These are phyloP conservation scores for Odontomachus brunneus DNA, from an alignment of 1,140 invertebrate genomes.

Conservation along the genomic window DNA sequence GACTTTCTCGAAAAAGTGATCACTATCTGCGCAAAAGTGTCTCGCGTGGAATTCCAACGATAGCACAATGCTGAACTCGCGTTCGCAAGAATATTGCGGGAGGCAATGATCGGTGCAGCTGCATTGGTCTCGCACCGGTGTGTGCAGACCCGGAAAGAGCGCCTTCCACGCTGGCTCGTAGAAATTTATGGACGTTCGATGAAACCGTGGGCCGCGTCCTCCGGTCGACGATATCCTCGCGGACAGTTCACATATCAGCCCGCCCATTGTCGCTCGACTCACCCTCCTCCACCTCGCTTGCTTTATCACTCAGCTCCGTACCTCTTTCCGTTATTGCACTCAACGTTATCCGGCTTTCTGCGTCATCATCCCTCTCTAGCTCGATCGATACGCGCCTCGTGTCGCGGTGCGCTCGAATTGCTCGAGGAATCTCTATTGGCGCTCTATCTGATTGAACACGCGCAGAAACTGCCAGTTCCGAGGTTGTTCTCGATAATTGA, in stretches of 20 bases:
- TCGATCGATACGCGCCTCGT: background rate
- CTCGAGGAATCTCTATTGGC: too few relatives aligned
- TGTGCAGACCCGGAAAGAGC: slow-evolving; percentile 63
- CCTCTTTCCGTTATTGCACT: background rate
- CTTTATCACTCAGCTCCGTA: slow-evolving; percentile 47
- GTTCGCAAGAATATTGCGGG: slow-evolving; percentile 56
- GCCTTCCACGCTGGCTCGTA: slow-evolving; percentile 59
- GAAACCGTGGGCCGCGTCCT: slow-evolving; percentile 64
- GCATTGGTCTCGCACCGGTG: slow-evolving; percentile 28
- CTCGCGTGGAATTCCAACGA: too few relatives aligned
- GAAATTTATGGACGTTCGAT: slow-evolving; percentile 68
- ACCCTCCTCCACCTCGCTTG: background rate
- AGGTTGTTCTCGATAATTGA: too few relatives aligned
- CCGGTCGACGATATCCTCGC: slow-evolving; percentile 60
- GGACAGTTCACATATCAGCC: slow-evolving; percentile 67
- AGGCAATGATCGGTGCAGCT: slow-evolving; percentile 58
- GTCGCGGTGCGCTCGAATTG: too few relatives aligned
- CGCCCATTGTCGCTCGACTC: slow-evolving; percentile 56
- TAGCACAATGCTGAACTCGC: background rate
- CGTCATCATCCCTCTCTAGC: background rate
- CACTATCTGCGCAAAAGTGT: too few relatives aligned
- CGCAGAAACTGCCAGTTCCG: too few relatives aligned
- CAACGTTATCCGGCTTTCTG: slow-evolving; percentile 5
- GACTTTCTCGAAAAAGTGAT: too few relatives aligned
- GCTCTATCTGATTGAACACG: too few relatives aligned